Evolutionary conservation across 2,888 invertebrate genomes (phyloP).

Genomic region (Willowsia nigromaculata): DNA sequence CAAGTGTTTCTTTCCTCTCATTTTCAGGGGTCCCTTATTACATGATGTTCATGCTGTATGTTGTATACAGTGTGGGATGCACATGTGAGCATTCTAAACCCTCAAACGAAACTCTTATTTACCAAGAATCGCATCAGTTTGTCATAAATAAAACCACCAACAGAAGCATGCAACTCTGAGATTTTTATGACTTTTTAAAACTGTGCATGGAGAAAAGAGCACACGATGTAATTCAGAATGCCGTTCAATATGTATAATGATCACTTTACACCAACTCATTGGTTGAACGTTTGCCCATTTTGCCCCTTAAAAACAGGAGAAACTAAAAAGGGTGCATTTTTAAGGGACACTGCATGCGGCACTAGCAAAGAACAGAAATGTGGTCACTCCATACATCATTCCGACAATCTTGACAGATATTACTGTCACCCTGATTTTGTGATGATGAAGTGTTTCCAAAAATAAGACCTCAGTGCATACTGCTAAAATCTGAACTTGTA

Average conservation of each 20-base stretch:
- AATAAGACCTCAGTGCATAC: too few relatives aligned
- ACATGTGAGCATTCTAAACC: neutral
- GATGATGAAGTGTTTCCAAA: neutral
- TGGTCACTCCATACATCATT: conserved; percentile 73
- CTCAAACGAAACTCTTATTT: neutral
- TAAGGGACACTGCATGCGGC: neutral
- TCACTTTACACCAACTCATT: conserved; percentile 54
- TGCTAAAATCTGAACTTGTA: too few relatives aligned
- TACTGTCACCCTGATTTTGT: neutral
- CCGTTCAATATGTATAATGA: neutral
- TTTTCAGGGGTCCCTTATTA: too few relatives aligned
- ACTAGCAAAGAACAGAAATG: conserved; percentile 51
- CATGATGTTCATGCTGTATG: neutral
- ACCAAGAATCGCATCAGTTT: neutral
- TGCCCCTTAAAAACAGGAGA: neutral
- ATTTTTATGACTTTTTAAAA: conserved; percentile 18
- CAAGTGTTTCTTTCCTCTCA: neutral
- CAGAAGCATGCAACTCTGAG: too few relatives aligned
- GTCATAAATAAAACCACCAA: neutral
- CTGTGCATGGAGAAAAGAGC: neutral
- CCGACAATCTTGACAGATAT: conserved; percentile 22
- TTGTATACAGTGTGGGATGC: neutral
- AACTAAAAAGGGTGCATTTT: neutral
- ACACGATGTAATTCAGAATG: neutral
- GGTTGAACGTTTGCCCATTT: neutral